Evolutionary conservation across 2,888 invertebrate genomes (phyloP), one percentile per base, ranked within the genome.

Genomic region (Macrosoma leucophasiata): DNA sequence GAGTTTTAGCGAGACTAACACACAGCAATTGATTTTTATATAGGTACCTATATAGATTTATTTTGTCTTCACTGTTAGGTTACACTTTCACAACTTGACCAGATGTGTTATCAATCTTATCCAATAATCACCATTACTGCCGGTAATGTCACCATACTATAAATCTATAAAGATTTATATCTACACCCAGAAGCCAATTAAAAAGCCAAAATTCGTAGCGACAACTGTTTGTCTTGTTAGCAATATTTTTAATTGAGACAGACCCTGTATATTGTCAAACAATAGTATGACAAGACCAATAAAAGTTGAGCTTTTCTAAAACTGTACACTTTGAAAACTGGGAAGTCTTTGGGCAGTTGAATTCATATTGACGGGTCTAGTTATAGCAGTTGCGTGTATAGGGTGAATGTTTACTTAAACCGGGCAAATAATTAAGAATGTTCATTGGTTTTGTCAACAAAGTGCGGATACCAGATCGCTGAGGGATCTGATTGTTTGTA

Each of bases 361-460:
- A 43, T 41, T 33, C 17, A 33, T 29, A 39, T 44, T 31, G 11
- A 44, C 29, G 42, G 69, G 38, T 62, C 74, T 48, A 24, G n/a
- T 36, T 50, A 58, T 21, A 41, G 10, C 66, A 69, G 78, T 57
- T 50, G 33, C 36, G 29, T 36, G 41, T 45, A 34, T 55, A 46
- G 65, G 76, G 77, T 75, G 72, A 69, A 70, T 81, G 79, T 81
- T 81, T 78, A 76, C 76, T 46, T 60, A 62, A 69, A 66, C 67
- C 54, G 60, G 62, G 73, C 76, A 81, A 81, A 84, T 84, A 79
- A 84, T 82, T 79, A 82, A 73, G 77, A 79, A 68, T 76, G 78
- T 79, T 79, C 79, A 82, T 72, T 79, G 79, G 78, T 75, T 77
- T 73, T 75, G 82, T 78, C 76, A 81, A 82, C 62, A 68, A 58